Percentiles rank a stretch among this genome's conserved stretches.
Conservation (phyloP, 1,140 invertebrate species). For the Grapholita molesta region DNA sequence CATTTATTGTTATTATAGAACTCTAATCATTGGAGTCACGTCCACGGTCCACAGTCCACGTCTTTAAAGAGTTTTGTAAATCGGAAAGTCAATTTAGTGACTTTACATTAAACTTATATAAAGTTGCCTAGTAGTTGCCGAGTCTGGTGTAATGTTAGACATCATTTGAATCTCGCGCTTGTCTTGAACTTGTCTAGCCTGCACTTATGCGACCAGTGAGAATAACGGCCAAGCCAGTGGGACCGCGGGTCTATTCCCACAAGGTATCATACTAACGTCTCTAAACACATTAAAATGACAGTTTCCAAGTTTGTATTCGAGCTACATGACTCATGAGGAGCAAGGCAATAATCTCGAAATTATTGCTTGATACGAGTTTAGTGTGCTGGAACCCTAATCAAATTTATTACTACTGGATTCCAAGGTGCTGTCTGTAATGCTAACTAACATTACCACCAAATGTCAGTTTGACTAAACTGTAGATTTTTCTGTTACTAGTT, state of each 20-base stretch:
- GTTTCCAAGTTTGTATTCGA: conserved; percentile 67
- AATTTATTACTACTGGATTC: conserved; percentile 61
- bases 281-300: conserved; percentile 72
- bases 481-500: too few relatives aligned
- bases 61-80: too few relatives aligned
- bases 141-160: too few relatives aligned
- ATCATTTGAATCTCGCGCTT: too few relatives aligned
- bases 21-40: too few relatives aligned
- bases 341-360: conserved; percentile 55
- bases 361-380: conserved; percentile 61
- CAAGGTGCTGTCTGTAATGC: conserved; percentile 17
- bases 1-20: too few relatives aligned
- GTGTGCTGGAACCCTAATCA: conserved; percentile 61
- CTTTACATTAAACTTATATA: too few relatives aligned
- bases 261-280: conserved; percentile 53
- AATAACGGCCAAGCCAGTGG: conserved; percentile 21
- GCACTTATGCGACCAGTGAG: neutral
- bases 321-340: conserved; percentile 55
- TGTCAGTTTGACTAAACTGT: too few relatives aligned
- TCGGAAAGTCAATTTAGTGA: too few relatives aligned
- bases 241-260: conserved; percentile 41
- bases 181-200: neutral
- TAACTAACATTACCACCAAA: too few relatives aligned
- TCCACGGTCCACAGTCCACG: too few relatives aligned
- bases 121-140: too few relatives aligned